Percentiles rank a stretch among this genome's conserved stretches.
These are phyloP conservation scores for Hypomecis punctinalis DNA, from an alignment of 2,888 invertebrate genomes.

Conservation along the genomic window DNA sequence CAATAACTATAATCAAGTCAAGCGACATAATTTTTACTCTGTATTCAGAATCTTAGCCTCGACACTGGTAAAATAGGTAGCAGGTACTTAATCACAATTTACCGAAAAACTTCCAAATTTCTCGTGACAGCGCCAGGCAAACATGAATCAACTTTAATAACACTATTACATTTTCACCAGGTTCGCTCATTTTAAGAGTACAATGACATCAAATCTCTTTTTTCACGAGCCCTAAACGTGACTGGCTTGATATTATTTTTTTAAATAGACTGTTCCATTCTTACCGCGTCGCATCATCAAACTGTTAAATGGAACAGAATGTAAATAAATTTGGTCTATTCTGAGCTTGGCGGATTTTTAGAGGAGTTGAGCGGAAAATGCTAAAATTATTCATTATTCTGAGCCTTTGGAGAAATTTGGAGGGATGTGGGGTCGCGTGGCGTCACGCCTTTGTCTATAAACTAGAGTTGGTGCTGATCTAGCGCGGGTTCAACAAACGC, in stretches of 20 bases:
- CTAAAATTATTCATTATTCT: conserved; percentile 43
- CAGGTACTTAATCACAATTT: conserved; percentile 11
- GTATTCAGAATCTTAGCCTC: neutral
- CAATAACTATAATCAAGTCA: neutral
- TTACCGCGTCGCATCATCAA: conserved; percentile 45
- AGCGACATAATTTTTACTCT: neutral
- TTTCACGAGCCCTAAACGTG: conserved; percentile 40
- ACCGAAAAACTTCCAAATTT: conserved; percentile 16
- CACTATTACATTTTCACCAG: conserved; percentile 25
- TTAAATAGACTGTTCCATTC: conserved; percentile 39
- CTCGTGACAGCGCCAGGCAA: conserved; percentile 10
- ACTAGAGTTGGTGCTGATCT: conserved; percentile 4
- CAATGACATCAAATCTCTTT: conserved; percentile 36
- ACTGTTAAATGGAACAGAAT: conserved; percentile 52
- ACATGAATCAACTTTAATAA: conserved; percentile 26
- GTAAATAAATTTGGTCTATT: conserved; percentile 50
- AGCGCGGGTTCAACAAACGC: neutral
- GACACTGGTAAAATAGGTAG: neutral
- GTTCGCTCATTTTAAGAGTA: conserved; percentile 22
- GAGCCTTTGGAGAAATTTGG: conserved; percentile 21
- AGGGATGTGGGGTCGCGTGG: conserved; percentile 21
- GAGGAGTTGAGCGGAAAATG: conserved; percentile 19
- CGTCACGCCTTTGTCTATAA: conserved; percentile 17
- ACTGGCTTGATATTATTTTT: conserved; percentile 42
- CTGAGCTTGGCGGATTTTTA: conserved; percentile 35